These are phyloP conservation scores for Zapornia atra DNA, from an alignment of 2,113 vertebrate species.

Conservation along the genomic window DNA sequence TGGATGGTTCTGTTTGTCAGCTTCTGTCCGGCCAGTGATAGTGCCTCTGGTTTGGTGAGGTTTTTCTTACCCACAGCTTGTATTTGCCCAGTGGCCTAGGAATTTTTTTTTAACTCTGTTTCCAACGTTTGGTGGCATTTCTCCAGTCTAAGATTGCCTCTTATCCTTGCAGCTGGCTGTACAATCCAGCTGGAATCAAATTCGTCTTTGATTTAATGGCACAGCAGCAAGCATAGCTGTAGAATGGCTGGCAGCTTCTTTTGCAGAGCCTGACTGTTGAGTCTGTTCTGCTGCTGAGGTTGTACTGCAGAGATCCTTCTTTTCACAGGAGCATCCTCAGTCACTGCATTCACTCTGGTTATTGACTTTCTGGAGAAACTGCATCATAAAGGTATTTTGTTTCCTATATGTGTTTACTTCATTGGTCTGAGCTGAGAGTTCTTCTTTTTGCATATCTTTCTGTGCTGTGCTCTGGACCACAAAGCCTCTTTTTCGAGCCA, in stretches of 20 bases:
- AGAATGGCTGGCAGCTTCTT: neutral
- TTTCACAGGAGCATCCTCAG: neutral
- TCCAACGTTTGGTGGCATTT: neutral
- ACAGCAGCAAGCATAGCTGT: neutral
- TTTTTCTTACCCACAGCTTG: neutral
- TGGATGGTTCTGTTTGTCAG: neutral
- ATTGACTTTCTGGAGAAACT: neutral
- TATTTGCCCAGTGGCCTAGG: conserved; percentile 5
- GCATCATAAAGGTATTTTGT: neutral
- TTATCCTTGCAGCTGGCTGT: neutral
- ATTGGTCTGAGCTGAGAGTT: neutral
- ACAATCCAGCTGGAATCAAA: conserved; percentile 3
- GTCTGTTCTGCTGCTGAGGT: neutral
- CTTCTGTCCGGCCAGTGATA: neutral
- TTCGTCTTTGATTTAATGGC: neutral
- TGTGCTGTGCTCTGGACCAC: neutral
- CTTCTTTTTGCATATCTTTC: neutral
- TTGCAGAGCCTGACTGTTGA: neutral
- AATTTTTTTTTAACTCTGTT: neutral
- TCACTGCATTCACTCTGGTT: neutral
- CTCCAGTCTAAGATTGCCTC: neutral
- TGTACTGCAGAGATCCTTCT: neutral
- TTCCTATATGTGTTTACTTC: neutral
- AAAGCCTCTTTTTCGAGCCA: neutral
- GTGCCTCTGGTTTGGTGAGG: neutral